These are phyloP conservation scores for Sebastes umbrosus DNA, from an alignment of 2,797 vertebrate species.

Conservation along the genomic window DNA sequence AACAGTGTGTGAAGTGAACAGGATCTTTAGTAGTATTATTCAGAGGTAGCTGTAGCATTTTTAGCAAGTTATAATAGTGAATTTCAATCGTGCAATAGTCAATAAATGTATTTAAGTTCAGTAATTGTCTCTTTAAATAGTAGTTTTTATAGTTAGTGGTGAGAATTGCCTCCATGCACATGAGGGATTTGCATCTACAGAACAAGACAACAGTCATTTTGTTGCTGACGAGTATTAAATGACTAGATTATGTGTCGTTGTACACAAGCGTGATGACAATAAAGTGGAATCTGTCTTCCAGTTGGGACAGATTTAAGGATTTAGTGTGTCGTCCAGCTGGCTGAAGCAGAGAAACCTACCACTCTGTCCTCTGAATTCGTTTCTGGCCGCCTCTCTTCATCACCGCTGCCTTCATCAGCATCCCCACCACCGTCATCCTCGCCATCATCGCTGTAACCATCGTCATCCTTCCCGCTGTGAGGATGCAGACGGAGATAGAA, in stretches of 20 bases:
- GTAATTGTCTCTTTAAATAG: not conserved
- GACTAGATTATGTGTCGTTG: not conserved
- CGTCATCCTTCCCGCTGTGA: slow-evolving; percentile 18
- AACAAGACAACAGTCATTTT: no score
- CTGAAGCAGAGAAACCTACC: not conserved
- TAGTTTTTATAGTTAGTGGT: not conserved
- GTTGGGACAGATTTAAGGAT: not conserved
- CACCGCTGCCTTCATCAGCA: not conserved
- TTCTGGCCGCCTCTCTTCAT: not conserved
- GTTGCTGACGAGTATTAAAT: not conserved
- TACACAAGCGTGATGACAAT: not conserved
- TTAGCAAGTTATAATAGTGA: not conserved
- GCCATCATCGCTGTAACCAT: not conserved
- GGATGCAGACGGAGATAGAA: not conserved
- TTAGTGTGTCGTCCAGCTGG: not conserved
- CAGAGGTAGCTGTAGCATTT: not conserved
- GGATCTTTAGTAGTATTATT: not conserved
- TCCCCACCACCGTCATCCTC: not conserved
- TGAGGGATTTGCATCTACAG: not conserved
- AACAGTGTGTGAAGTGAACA: not conserved
- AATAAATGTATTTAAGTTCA: not conserved
- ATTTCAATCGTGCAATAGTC: not conserved
- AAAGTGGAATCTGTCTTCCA: no score
- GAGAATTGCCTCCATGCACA: not conserved
- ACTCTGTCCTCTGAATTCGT: not conserved